Evolutionary conservation across 2,113 vertebrate species (phyloP).

Genomic region (Mus musculus): DNA sequence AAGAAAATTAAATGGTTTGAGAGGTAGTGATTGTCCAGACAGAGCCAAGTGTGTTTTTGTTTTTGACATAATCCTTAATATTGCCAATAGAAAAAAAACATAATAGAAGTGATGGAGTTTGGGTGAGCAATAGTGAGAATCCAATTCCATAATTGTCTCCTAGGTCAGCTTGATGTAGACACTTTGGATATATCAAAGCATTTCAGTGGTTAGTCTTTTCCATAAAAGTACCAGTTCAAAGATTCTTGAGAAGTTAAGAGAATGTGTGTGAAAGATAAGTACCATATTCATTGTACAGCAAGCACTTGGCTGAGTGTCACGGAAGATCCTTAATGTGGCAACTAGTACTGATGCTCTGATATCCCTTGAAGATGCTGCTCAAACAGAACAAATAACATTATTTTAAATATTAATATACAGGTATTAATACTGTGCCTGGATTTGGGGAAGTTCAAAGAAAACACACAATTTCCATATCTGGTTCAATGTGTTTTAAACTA

Average conservation of each 20-base stretch:
- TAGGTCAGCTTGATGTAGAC: background rate
- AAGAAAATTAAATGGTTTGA: background rate
- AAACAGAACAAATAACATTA: background rate
- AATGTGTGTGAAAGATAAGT: background rate
- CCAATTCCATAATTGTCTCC: background rate
- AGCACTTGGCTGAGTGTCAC: background rate
- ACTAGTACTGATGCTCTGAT: background rate
- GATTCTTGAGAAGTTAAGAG: background rate
- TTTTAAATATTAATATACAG: background rate
- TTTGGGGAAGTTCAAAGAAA: background rate
- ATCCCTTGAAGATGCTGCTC: background rate
- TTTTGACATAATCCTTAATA: background rate
- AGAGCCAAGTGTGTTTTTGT: background rate
- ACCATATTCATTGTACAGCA: background rate
- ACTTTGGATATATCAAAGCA: background rate
- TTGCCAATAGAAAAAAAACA: background rate
- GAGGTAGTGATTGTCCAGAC: background rate
- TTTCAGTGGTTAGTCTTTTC: background rate
- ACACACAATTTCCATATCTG: background rate
- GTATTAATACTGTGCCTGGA: background rate
- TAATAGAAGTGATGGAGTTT: background rate
- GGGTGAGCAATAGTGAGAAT: background rate
- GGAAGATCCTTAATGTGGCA: background rate
- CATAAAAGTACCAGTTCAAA: background rate
- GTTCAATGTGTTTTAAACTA: background rate